These are phyloP conservation scores for Rhagophthalmus giganteus DNA, from an alignment of 2,888 invertebrate genomes.

Conservation along the genomic window DNA sequence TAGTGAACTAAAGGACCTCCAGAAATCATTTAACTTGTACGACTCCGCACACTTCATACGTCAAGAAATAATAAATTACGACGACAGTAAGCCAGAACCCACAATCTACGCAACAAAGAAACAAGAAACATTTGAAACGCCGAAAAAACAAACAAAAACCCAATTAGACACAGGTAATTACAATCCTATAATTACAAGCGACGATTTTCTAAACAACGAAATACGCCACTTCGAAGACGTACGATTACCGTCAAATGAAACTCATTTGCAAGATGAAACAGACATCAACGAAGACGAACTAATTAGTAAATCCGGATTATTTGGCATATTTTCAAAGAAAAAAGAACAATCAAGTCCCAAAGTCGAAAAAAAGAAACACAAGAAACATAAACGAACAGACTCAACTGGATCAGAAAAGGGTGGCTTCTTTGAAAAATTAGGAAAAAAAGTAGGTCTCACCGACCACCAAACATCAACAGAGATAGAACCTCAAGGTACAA, in stretches of 20 bases:
- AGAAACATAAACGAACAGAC: slow-evolving; percentile 9
- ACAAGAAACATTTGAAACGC: too few relatives aligned
- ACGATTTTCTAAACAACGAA: slow-evolving; percentile 19
- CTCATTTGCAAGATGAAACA: too few relatives aligned
- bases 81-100: slow-evolving; percentile 5
- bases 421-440: slow-evolving; percentile 28
- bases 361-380: slow-evolving; percentile 9
- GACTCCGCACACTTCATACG: slow-evolving; percentile 2
- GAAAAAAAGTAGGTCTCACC: slow-evolving; percentile 13
- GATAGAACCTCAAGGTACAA: background rate
- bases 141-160: background rate
- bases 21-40: background rate
- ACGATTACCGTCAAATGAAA: slow-evolving; percentile 5
- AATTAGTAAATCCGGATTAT: slow-evolving; percentile 19
- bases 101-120: background rate
- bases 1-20: background rate
- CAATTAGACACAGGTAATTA: background rate
- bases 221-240: slow-evolving; percentile 24
- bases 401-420: slow-evolving; percentile 1
- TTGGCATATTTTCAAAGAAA: slow-evolving; percentile 20
- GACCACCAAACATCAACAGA: background rate
- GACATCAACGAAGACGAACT: too few relatives aligned
- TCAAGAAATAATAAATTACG: slow-evolving; percentile 1
- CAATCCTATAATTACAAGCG: too few relatives aligned
- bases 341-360: slow-evolving; percentile 15